A percentile compares a stretch with the other conserved stretches of the same genome.
Evolutionary conservation across 2,113 vertebrate genomes (phyloP).

Genomic region (Oreochromis spilurus): DNA sequence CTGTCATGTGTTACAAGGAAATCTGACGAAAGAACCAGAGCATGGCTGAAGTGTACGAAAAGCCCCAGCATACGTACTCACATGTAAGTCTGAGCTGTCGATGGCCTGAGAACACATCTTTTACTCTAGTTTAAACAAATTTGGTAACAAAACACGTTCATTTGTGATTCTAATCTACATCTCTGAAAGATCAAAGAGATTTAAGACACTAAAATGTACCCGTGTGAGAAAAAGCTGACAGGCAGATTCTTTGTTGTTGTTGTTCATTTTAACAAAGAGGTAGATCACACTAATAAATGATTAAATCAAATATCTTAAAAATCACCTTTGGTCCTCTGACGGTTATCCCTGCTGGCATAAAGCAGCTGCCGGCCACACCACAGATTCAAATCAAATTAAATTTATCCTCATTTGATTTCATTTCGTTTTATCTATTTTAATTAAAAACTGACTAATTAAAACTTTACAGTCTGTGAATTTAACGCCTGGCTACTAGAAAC

Average conservation of each 20-base stretch:
- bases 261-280: background rate
- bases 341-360: background rate
- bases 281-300: background rate
- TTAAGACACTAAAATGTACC: background rate
- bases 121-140: background rate
- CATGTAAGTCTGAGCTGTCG: background rate
- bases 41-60: background rate
- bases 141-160: background rate
- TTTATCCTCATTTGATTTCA: background rate
- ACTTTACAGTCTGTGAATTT: background rate
- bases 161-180: background rate
- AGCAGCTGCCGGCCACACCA: background rate
- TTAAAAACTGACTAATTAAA: slow-evolving; percentile 20
- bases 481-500: background rate
- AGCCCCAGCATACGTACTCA: background rate
- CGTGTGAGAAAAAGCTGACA: background rate
- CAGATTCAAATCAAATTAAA: background rate
- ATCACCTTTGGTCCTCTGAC: background rate
- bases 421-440: slow-evolving; percentile 7
- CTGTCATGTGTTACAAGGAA: background rate
- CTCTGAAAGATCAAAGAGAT: background rate
- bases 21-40: background rate
- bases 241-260: background rate
- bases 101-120: background rate
- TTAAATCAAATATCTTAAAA: background rate